Conservation (phyloP, 92 coral and sea anemone genomes). For the Porites cylindrica region DNA sequence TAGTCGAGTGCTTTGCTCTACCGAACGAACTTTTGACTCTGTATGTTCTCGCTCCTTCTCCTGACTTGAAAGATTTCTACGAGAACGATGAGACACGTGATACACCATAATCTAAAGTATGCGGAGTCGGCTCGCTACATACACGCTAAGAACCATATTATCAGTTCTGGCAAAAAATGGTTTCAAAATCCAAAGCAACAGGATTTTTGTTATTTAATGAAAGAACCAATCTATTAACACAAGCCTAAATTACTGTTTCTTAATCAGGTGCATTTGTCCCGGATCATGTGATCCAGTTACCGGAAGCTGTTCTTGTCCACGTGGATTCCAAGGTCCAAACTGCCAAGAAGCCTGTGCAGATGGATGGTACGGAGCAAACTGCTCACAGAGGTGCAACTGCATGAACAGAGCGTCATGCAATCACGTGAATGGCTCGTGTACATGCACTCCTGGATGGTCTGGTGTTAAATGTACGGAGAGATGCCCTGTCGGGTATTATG, state of each 20-base stretch:
- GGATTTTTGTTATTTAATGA: too few relatives aligned
- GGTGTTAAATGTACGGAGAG: constrained; percentile 76
- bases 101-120: too few relatives aligned
- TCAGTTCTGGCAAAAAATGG: too few relatives aligned
- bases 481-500: constrained; percentile 82
- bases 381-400: constrained; percentile 80
- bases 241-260: background rate
- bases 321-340: constrained; percentile 88
- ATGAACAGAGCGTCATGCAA: constrained; percentile 76
- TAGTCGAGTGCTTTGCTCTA: too few relatives aligned
- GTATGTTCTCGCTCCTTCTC: too few relatives aligned
- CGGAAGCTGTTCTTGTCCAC: constrained; percentile 83
- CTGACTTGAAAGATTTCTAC: too few relatives aligned
- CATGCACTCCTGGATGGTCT: constrained; percentile 90
- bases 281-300: constrained; percentile 76
- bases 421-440: constrained; percentile 87
- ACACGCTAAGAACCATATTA: too few relatives aligned
- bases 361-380: constrained; percentile 86
- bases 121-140: too few relatives aligned
- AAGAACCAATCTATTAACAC: too few relatives aligned
- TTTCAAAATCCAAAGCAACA: too few relatives aligned
- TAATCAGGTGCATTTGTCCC: constrained; percentile 44
- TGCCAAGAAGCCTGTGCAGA: constrained; percentile 80
- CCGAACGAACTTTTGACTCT: too few relatives aligned
- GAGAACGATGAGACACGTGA: too few relatives aligned